Conservation (phyloP, 2,113 vertebrate genomes). For the Elachura formosa region DNA sequence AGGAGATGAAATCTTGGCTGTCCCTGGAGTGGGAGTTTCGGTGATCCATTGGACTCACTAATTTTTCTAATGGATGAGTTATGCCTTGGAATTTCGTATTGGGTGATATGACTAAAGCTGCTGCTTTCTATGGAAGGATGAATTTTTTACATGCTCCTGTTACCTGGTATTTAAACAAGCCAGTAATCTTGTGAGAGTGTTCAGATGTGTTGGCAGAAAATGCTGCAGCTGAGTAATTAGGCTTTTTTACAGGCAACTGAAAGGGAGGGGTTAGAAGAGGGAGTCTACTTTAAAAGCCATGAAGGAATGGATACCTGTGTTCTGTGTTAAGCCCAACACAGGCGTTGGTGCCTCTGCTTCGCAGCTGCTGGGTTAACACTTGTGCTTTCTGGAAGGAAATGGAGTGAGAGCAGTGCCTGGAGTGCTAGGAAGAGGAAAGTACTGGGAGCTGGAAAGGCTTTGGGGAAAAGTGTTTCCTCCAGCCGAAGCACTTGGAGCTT, state of each 20-base stretch:
- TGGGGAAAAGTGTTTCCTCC: background rate
- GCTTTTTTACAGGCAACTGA: background rate
- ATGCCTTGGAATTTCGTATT: background rate
- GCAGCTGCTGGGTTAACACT: background rate
- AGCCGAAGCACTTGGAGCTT: fast-evolving
- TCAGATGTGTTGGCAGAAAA: background rate
- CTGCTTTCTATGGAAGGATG: background rate
- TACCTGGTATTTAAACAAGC: background rate
- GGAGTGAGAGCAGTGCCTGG: too few relatives aligned
- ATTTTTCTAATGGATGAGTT: background rate
- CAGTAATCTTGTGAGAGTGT: background rate
- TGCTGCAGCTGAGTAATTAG: background rate
- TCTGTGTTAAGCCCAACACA: background rate
- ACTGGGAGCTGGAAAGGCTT: background rate
- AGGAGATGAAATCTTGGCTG: background rate
- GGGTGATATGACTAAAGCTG: background rate
- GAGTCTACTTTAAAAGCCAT: background rate
- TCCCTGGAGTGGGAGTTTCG: background rate
- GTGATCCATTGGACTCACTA: background rate
- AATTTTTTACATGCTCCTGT: background rate
- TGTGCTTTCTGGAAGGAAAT: background rate
- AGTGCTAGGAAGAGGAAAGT: background rate
- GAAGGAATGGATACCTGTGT: background rate
- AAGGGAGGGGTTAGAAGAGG: background rate
- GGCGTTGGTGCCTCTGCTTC: background rate